phyloP scores from a whole-genome alignment of 2,797 vertebrate species.

The Melopsittacus undulatus region DNA sequence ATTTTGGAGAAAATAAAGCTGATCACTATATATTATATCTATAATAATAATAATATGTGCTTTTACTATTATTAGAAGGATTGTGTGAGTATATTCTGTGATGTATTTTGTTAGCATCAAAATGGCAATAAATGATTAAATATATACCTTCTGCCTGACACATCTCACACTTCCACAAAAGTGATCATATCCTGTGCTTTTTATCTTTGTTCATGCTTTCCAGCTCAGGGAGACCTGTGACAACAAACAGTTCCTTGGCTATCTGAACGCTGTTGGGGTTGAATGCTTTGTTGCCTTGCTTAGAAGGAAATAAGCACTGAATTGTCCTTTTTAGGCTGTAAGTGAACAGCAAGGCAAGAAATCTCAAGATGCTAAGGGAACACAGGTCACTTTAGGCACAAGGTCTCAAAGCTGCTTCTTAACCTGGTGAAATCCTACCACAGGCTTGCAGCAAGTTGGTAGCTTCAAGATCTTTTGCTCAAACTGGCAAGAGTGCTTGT shows the following conservation, averaged over 20 bases:
- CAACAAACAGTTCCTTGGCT: neutral
- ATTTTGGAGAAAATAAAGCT: conserved; percentile 19
- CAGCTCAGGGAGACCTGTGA: neutral
- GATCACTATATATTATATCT: neutral
- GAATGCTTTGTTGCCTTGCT: neutral
- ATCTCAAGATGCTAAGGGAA: neutral
- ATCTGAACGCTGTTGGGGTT: neutral
- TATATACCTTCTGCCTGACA: neutral
- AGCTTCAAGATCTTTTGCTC: neutral
- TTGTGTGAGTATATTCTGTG: neutral
- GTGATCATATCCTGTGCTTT: neutral
- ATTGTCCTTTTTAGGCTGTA: neutral
- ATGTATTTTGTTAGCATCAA: neutral
- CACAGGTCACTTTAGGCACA: neutral
- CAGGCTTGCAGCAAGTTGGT: neutral
- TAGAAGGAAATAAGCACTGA: neutral
- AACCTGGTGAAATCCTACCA: neutral
- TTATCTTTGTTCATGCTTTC: neutral
- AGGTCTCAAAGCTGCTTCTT: neutral
- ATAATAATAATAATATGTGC: neutral
- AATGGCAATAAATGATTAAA: conserved; percentile 18
- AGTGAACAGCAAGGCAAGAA: neutral
- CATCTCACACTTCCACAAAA: neutral
- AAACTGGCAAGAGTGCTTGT: neutral
- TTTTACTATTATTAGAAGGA: neutral